Conservation (phyloP, 2,888 invertebrate genomes). For the Bombyx huttoni region DNA sequence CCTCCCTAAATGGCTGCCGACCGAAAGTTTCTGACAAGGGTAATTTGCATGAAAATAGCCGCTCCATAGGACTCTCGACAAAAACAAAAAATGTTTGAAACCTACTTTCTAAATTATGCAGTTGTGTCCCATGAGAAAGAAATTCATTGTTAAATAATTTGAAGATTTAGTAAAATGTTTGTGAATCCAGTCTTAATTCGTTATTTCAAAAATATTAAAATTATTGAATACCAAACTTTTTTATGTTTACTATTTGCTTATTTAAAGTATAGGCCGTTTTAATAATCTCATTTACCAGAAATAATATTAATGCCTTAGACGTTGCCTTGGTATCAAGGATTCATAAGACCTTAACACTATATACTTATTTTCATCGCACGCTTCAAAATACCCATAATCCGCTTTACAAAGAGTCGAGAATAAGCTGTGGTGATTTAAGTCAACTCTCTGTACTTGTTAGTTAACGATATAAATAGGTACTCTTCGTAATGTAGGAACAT, state of each 20-base stretch:
- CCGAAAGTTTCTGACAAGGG: slow-evolving; percentile 24
- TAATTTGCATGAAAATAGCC: slow-evolving; percentile 58
- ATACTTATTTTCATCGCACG: too few species aligned
- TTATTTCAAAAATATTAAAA: not conserved
- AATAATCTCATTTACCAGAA: too few species aligned
- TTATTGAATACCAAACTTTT: not conserved
- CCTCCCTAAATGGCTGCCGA: slow-evolving; percentile 12
- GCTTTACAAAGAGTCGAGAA: too few species aligned
- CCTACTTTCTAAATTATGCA: slow-evolving; percentile 53
- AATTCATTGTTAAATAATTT: not conserved
- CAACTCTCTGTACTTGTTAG: too few species aligned
- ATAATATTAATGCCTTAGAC: too few species aligned
- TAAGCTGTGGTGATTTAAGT: too few species aligned
- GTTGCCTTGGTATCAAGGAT: too few species aligned
- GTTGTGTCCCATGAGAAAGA: slow-evolving; percentile 8
- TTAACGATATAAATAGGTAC: too few species aligned
- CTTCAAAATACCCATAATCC: too few species aligned
- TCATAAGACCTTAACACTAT: too few species aligned
- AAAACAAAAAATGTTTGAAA: slow-evolving; percentile 28
- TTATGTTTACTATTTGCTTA: not conserved
- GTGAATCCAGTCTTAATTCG: too few species aligned
- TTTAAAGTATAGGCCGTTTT: not conserved
- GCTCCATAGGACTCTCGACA: slow-evolving; percentile 18
- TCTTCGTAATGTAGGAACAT: too few species aligned
- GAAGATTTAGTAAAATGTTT: not conserved